Evolutionary conservation across 2,888 invertebrate species (phyloP), one percentile per base, ranked within the genome.

Genomic region (Philaethria dido): DNA sequence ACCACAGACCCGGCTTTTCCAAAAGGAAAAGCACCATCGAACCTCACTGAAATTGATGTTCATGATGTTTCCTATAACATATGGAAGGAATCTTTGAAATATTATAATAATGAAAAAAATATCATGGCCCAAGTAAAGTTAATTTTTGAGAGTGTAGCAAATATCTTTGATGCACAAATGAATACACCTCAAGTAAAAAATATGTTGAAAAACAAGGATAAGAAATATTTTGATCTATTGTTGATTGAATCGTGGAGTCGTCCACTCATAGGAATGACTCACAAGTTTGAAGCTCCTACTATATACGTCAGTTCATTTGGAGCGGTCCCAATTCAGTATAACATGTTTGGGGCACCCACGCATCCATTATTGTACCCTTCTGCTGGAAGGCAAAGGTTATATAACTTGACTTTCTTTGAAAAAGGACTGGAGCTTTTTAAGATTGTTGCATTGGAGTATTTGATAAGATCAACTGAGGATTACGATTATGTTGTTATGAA

Each of bases 11-110:
- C 86, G 4, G 73, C 67, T 4, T 78, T 74, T 29, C 61, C 72
- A 0, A 74, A 77, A 16, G 71, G 63, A 16, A 29, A 55, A 20
- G 42, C 61, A 5, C 76, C 76, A 9, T 44, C 60, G 16, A 87
- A 86, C 64, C 74, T 86, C n/a, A 83, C 75, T 13, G 85, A 89
- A 75, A 84, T 89, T 5, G 78, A 85, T 45, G 48, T 86, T 0
- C 76, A 80, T 29, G 77, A 82, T 36, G 61, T 77, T 16, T 79
- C 82, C 0, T 82, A 82, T 20, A 39, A 55, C 14, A 64, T 64
- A 14, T 73, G 66, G 71, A 36, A 20, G 47, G 55, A 63, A 47
- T 63, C 20, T 8, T 63, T 69, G 59, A 61, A 18, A 29, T 16
- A 48, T 16, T 52, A 62, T 20, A 18, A 42, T 55, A 47, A 50